Evolutionary conservation across 2,888 invertebrate species (phyloP).

Genomic region (Ramazzottius varieornatus): DNA sequence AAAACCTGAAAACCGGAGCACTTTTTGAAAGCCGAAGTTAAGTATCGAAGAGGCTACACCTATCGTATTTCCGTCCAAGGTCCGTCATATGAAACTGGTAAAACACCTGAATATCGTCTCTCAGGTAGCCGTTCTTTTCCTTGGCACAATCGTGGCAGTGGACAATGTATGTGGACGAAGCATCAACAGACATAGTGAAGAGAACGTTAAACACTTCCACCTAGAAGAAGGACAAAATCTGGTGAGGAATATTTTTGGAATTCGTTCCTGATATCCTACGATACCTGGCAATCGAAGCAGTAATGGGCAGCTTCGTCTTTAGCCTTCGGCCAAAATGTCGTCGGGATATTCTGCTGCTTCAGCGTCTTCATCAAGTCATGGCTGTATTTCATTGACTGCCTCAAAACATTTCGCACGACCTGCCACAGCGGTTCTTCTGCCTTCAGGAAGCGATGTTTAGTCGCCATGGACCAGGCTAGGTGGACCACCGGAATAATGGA

Average conservation of each 20-base stretch:
- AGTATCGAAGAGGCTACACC: background rate
- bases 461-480: conserved; percentile 85
- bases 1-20: no score
- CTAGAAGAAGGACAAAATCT: conserved; percentile 31
- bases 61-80: conserved; percentile 60
- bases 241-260: no score
- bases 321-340: conserved; percentile 72
- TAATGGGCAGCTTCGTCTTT: conserved; percentile 91
- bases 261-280: no score
- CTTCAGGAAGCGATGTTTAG: conserved; percentile 43
- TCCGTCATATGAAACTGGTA: conserved; percentile 80
- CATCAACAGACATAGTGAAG: conserved; percentile 75
- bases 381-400: conserved; percentile 64
- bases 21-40: no score
- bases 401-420: conserved; percentile 24
- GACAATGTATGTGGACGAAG: conserved; percentile 44
- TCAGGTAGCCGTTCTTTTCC: conserved; percentile 49
- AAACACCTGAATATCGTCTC: conserved; percentile 72
- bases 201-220: conserved; percentile 91
- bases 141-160: conserved; percentile 87
- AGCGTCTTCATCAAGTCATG: conserved; percentile 60
- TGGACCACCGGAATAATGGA: conserved; percentile 97
- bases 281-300: conserved; percentile 85
- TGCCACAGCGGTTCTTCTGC: conserved; percentile 6
- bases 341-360: conserved; percentile 52